Evolutionary conservation across 2,113 vertebrate species (phyloP), one percentile per base, ranked within the genome.

Genomic region (Neolamprologus brichardi): DNA sequence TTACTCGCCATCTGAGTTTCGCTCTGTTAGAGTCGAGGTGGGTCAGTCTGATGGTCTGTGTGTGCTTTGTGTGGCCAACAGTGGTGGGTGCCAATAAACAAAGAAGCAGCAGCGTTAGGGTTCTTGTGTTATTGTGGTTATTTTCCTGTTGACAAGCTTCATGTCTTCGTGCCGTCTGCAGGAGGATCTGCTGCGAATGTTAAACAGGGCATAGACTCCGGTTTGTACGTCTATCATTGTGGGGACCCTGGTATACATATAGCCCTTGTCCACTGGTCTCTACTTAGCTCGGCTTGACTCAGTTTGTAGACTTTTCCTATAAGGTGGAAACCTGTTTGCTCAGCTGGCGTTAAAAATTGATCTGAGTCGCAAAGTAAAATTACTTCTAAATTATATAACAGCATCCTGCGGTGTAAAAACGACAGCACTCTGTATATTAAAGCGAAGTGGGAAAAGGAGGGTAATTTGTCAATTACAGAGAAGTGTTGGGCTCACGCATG

Each of bases 1-100:
- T 93, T 93, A 82, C 86, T 86, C 7, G 28, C 67, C 34, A 84
- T 81, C 83, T 84, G 67, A 82, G 64, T 82, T 85, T 83, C 34
- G 80, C 84, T 82, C 32, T 49, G 87, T 86, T 88, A 79, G 84
- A 88, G 67, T 39, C 4, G 20, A 89, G 85, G 70, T 23, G 64
- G 79, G 87, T 89, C 84, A 84, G n/a, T 89, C 80, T 82, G 70
- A 85, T 30, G 41, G 46, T 84, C 83, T 49, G 81, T 82, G 79
- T 78, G 56, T 62, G 83, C 18, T 41, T 49, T 78, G 67, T 30
- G 75, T 25, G 60, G 30, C 37, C 53, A 72, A 72, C 17, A 4
- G 56, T 25, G 18, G 44, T 20, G 72, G 30, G 23, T 83, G 84
- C 56, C 83, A 62, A 12, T 13, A 84, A 83, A 88, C 11, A 79